phyloP scores from a whole-genome alignment of 2,888 invertebrate genomes.

The Acrocyrtus sp. region DNA sequence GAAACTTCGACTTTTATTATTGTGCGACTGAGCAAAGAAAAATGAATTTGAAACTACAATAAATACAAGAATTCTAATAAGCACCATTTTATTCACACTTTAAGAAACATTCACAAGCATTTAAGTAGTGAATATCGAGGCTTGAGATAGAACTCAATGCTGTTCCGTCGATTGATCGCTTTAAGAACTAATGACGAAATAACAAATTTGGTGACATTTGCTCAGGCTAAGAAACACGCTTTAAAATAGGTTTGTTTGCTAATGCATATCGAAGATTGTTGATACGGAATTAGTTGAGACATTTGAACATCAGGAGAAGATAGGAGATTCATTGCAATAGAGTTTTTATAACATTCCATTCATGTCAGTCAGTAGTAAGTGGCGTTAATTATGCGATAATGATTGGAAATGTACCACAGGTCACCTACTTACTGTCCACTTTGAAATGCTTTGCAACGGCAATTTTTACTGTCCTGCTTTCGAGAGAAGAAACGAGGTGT shows the following conservation, averaged over 20 bases:
- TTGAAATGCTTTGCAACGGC: conserved; percentile 17
- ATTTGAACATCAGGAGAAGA: neutral
- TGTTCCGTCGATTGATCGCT: neutral
- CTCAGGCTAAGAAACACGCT: no score
- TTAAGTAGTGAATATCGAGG: neutral
- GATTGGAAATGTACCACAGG: no score
- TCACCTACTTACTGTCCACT: neutral
- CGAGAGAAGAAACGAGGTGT: conserved; percentile 11
- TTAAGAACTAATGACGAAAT: no score
- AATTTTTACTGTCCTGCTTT: conserved; percentile 3
- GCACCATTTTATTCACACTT: conserved; percentile 9
- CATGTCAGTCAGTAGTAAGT: no score
- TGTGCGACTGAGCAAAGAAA: neutral
- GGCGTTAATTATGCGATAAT: no score
- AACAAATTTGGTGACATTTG: no score
- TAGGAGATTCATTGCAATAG: no score
- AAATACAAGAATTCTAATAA: neutral
- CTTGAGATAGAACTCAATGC: neutral
- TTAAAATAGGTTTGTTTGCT: no score
- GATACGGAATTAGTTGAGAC: no score
- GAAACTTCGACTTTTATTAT: neutral
- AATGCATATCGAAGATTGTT: no score
- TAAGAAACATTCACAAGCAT: neutral
- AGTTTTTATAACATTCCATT: no score
- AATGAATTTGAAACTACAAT: conserved; percentile 3